These are phyloP conservation scores for Callaeas wilsoni DNA, from an alignment of 2,113 vertebrate species.

Conservation along the genomic window DNA sequence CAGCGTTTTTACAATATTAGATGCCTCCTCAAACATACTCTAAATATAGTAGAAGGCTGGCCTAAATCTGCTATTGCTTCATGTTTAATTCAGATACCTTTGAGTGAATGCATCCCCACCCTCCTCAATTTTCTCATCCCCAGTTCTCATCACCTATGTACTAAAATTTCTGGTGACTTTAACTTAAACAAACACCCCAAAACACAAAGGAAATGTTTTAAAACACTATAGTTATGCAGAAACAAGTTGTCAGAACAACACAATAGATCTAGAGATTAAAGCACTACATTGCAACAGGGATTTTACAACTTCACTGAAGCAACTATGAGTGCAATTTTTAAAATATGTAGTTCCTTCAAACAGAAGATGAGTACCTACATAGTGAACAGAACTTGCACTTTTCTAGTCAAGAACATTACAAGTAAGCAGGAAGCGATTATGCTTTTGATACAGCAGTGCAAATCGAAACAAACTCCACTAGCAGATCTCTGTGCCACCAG, in stretches of 20 bases:
- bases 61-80: constrained; percentile 27
- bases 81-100: constrained; percentile 28
- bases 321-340: not conserved
- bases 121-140: not conserved
- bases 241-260: not conserved
- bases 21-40: not conserved
- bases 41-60: constrained; percentile 5
- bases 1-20: not conserved
- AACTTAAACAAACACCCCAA: not conserved
- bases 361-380: not conserved
- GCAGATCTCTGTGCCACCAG: not conserved
- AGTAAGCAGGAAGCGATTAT: not conserved
- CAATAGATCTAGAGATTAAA: not conserved
- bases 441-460: not conserved
- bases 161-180: not conserved
- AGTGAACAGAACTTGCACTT: not conserved
- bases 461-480: not conserved
- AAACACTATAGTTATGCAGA: not conserved
- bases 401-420: not conserved
- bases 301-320: not conserved
- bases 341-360: not conserved
- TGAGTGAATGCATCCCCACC: not conserved
- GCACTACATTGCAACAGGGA: not conserved
- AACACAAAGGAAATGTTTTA: not conserved
- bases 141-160: not conserved